Evolutionary conservation across 35 echinoderm and acorn worm species (phyloP).

Genomic region (Stichopus chloronotus): DNA sequence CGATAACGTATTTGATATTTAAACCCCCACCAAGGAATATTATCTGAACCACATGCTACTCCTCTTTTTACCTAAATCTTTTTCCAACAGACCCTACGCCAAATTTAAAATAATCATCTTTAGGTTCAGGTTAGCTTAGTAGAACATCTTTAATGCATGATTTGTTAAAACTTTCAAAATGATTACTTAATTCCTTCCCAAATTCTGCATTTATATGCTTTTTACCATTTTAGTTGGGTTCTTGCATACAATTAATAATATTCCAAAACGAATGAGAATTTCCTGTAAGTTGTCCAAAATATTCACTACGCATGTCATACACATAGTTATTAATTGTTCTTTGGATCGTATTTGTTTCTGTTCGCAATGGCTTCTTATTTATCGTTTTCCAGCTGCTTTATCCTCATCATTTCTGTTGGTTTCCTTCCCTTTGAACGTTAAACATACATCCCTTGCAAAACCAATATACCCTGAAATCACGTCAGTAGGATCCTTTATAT

Average conservation of each 20-base stretch:
- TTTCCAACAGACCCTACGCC: too few species aligned
- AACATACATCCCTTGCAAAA: neutral
- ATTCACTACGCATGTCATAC: neutral
- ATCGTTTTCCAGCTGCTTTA: constrained; percentile 13
- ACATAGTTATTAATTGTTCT: neutral
- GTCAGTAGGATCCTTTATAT: neutral
- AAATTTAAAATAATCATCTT: too few species aligned
- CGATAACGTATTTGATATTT: too few species aligned
- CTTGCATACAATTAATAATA: neutral
- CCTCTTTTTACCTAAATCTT: too few species aligned
- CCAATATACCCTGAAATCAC: neutral
- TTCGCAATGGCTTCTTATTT: neutral
- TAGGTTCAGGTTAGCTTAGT: too few species aligned
- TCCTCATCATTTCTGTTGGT: neutral
- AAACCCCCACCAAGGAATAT: too few species aligned
- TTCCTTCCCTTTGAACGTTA: neutral
- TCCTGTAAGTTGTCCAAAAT: neutral
- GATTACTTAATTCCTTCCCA: too few species aligned
- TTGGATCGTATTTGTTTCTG: neutral
- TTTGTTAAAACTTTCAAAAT: too few species aligned
- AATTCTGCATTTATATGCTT: too few species aligned
- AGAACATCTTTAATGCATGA: too few species aligned
- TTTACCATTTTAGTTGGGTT: neutral
- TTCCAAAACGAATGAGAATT: neutral
- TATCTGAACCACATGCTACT: too few species aligned